Percentiles rank a stretch among this genome's conserved stretches.
Conservation (phyloP, 2,888 invertebrate species). For the Pilophorus perplexus region DNA sequence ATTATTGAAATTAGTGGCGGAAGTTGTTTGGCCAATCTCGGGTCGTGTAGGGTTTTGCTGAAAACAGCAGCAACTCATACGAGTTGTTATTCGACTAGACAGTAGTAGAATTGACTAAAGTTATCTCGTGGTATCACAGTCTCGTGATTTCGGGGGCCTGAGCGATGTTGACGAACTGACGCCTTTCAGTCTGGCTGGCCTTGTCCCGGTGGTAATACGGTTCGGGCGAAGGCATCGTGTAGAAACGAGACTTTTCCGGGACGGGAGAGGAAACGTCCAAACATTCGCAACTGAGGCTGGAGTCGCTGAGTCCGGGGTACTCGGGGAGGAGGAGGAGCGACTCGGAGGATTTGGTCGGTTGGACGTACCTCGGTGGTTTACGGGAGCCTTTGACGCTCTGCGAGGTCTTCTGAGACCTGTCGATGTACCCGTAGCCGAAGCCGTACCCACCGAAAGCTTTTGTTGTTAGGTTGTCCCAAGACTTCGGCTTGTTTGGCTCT, state of each 20-base stretch:
- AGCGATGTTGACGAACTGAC: constrained; percentile 48
- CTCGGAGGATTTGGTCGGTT: constrained; percentile 77
- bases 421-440: constrained; percentile 71
- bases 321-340: constrained; percentile 69
- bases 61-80: no score
- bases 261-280: constrained; percentile 53
- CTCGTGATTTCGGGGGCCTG: constrained; percentile 50
- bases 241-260: constrained; percentile 38
- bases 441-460: constrained; percentile 83
- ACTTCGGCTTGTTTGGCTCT: constrained; percentile 68
- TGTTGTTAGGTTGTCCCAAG: constrained; percentile 85
- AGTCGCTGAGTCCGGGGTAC: constrained; percentile 64
- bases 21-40: no score
- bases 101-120: constrained; percentile 46
- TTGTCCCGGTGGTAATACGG: constrained; percentile 48
- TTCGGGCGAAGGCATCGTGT: constrained; percentile 43
- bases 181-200: constrained; percentile 51
- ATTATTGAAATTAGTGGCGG: no score
- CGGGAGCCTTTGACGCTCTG: constrained; percentile 26
- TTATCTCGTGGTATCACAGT: constrained; percentile 48
- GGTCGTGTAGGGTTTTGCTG: no score
- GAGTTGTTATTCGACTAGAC: constrained; percentile 43
- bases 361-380: constrained; percentile 55
- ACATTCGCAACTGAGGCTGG: constrained; percentile 71
- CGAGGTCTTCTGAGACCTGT: constrained; percentile 42